These are phyloP conservation scores for Sylvietta virens DNA, from an alignment of 2,113 vertebrate genomes.

Conservation along the genomic window DNA sequence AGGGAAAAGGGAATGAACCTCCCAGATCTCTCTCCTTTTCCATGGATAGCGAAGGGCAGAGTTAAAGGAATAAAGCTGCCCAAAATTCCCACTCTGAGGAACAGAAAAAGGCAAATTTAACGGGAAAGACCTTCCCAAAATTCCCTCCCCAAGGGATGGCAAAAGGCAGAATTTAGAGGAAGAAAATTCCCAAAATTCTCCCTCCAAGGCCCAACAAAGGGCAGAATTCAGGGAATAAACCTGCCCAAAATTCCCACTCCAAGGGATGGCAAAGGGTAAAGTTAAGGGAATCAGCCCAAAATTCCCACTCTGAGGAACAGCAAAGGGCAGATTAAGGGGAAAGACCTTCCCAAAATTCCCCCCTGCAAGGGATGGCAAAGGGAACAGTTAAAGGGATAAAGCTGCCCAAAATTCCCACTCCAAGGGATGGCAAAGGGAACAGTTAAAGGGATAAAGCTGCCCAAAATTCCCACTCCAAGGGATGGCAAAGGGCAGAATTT, in stretches of 20 bases:
- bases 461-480: too few relatives aligned
- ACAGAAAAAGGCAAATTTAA: background rate
- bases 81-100: background rate
- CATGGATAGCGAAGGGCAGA: background rate
- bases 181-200: background rate
- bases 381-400: background rate
- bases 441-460: too few relatives aligned
- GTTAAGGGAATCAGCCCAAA: background rate
- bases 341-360: background rate
- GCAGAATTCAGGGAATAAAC: background rate
- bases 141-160: background rate
- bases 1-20: background rate
- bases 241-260: background rate
- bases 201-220: background rate
- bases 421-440: too few relatives aligned
- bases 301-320: too few relatives aligned
- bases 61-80: accelerated
- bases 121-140: background rate
- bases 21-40: background rate
- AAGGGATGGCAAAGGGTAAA: background rate
- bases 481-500: too few relatives aligned
- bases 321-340: too few relatives aligned
- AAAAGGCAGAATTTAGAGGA: background rate
- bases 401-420: background rate
- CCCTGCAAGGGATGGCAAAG: too few relatives aligned